These are phyloP conservation scores for Drosophila pectinifera DNA, from an alignment of 1,140 invertebrate species.

Conservation along the genomic window DNA sequence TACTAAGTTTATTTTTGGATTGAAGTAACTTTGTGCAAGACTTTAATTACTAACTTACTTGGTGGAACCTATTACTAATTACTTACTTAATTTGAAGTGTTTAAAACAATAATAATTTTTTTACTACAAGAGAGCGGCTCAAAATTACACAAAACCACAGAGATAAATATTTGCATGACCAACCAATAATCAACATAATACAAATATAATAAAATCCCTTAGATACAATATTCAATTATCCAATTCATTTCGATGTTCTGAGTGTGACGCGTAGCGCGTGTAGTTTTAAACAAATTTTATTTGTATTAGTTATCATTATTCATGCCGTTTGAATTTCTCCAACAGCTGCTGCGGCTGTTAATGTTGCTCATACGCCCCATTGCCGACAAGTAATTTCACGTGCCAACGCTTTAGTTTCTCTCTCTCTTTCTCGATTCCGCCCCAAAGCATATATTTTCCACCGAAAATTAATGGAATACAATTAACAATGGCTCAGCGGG, in stretches of 20 bases:
- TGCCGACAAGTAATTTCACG: conserved; percentile 53
- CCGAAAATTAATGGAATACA: conserved; percentile 23
- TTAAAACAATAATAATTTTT: neutral
- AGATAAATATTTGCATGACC: neutral
- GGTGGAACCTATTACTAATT: neutral
- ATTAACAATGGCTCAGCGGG: conserved; percentile 37
- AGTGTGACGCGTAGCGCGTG: conserved; percentile 12
- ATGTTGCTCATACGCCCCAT: conserved; percentile 59
- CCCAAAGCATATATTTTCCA: conserved; percentile 1
- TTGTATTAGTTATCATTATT: conserved; percentile 55
- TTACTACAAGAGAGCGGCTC: too few species aligned
- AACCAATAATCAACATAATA: neutral
- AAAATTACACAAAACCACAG: neutral
- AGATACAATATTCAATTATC: neutral
- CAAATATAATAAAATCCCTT: too few species aligned
- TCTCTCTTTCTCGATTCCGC: neutral
- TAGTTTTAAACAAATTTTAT: conserved; percentile 40
- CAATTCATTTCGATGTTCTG: conserved; percentile 15
- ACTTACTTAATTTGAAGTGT: neutral
- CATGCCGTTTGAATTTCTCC: conserved; percentile 38
- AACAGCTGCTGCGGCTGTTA: conserved; percentile 62
- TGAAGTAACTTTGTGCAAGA: too few species aligned
- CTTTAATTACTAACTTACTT: neutral
- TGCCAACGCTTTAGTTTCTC: conserved; percentile 45
- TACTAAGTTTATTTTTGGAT: neutral